These are phyloP conservation scores for Batillaria attramentaria DNA, from an alignment of 1,140 invertebrate genomes.

Conservation along the genomic window DNA sequence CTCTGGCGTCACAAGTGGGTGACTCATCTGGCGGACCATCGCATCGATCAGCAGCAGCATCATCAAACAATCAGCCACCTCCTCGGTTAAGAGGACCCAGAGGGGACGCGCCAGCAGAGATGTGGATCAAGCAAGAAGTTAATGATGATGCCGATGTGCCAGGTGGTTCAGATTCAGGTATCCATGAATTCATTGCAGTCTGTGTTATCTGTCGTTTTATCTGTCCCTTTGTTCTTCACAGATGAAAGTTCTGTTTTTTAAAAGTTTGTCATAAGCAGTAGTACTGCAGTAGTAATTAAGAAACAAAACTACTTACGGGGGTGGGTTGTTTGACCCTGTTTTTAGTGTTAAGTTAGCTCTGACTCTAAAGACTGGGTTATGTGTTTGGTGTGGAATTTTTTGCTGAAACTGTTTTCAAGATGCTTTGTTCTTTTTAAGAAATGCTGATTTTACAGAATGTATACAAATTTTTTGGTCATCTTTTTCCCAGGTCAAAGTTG, in stretches of 20 bases:
- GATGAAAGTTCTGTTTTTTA: not conserved
- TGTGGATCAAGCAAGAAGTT: constrained; percentile 29
- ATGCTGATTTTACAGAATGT: not conserved
- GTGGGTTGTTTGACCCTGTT: not conserved
- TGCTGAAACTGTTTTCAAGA: not conserved
- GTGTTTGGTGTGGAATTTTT: not conserved
- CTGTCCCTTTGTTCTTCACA: not conserved
- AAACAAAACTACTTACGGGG: not conserved
- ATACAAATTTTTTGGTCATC: too few species aligned
- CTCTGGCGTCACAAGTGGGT: constrained; percentile 26
- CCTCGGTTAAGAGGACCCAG: not conserved
- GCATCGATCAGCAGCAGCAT: not conserved
- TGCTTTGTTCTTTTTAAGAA: not conserved
- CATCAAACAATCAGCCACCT: not conserved
- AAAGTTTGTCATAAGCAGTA: not conserved
- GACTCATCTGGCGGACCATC: not conserved
- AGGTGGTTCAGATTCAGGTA: constrained; percentile 17
- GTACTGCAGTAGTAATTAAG: not conserved
- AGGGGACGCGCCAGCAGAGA: not conserved
- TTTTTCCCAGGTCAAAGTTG: constrained; percentile 19
- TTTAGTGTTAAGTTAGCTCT: not conserved
- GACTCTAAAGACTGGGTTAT: not conserved
- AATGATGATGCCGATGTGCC: constrained; percentile 7
- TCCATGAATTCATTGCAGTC: not conserved
- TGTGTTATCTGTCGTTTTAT: not conserved